Percentiles rank a stretch among this genome's conserved stretches.
Evolutionary conservation across 2,888 invertebrate species (phyloP).

Genomic region (Drosophila differens): DNA sequence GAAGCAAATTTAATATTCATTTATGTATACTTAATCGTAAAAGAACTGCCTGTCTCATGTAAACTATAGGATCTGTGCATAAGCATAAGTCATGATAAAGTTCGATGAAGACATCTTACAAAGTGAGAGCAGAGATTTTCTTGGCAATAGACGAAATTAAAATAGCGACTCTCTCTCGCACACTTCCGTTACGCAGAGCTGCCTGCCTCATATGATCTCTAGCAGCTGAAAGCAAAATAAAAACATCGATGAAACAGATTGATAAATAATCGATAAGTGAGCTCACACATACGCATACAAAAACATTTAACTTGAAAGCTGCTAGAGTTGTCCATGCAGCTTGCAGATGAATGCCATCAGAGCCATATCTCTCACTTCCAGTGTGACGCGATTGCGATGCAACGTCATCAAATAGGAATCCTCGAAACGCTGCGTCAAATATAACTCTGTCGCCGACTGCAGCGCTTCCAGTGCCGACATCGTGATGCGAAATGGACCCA

Average conservation of each 20-base stretch:
- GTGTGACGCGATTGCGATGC: constrained; percentile 86
- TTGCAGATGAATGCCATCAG: constrained; percentile 84
- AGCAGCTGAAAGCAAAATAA: not conserved
- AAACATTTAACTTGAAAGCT: not conserved
- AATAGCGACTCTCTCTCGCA: not conserved
- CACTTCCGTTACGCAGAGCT: not conserved
- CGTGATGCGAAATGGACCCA: constrained; percentile 4
- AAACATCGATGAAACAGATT: not conserved
- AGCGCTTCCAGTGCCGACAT: constrained; percentile 57
- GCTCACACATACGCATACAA: not conserved
- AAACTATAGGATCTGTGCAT: not conserved
- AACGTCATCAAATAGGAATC: constrained; percentile 84
- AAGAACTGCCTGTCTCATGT: not conserved
- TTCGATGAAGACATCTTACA: not conserved
- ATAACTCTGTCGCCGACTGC: constrained; percentile 86
- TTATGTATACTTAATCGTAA: not conserved
- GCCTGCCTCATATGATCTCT: not conserved
- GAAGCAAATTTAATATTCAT: not conserved
- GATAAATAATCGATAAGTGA: not conserved
- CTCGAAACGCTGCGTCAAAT: constrained; percentile 85
- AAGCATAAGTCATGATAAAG: not conserved
- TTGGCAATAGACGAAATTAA: not conserved
- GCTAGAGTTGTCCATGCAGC: constrained; percentile 12
- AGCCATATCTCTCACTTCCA: constrained; percentile 85
- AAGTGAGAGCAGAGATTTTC: not conserved